These are phyloP conservation scores for Drosophila paranaensis DNA, from an alignment of 2,888 invertebrate species.

Conservation along the genomic window DNA sequence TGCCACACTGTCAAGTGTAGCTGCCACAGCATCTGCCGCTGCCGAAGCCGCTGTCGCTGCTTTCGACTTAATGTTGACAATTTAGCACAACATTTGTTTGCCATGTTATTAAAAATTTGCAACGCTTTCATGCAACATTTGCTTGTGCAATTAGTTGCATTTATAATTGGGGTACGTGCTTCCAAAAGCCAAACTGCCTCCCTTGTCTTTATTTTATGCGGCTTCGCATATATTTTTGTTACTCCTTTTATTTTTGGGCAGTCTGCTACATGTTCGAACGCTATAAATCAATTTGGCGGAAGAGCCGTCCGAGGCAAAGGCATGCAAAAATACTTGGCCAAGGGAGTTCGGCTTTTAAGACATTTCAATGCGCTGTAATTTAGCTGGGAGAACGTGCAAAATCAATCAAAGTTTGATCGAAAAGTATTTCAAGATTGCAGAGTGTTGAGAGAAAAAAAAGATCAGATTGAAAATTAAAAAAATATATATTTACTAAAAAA, in stretches of 20 bases:
- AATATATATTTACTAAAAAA: background rate
- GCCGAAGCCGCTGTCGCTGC: slow-evolving; percentile 5
- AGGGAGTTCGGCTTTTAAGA: slow-evolving; percentile 3
- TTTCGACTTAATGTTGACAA: slow-evolving; percentile 69
- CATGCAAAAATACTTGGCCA: slow-evolving; percentile 45
- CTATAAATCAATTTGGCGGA: slow-evolving; percentile 74
- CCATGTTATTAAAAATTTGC: slow-evolving; percentile 71
- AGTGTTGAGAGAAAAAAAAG: background rate
- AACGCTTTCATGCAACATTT: slow-evolving; percentile 74
- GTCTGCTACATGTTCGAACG: slow-evolving; percentile 68
- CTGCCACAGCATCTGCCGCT: slow-evolving; percentile 9
- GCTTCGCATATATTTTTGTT: slow-evolving; percentile 1
- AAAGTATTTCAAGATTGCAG: background rate
- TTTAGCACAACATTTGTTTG: slow-evolving; percentile 75
- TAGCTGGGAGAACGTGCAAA: too few relatives aligned
- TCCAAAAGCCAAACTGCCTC: slow-evolving; percentile 20
- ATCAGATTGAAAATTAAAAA: background rate
- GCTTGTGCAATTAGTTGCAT: slow-evolving; percentile 69
- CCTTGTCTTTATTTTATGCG: slow-evolving; percentile 11
- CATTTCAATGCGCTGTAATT: slow-evolving; percentile 31
- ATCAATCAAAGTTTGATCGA: background rate
- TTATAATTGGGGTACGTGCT: slow-evolving; percentile 74
- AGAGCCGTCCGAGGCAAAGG: slow-evolving; percentile 44
- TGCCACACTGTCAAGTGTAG: slow-evolving; percentile 45
- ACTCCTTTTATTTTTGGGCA: slow-evolving; percentile 31